Percentiles rank a stretch among this genome's conserved stretches.
These are phyloP conservation scores for Idaea aversata DNA, from an alignment of 2,888 invertebrate genomes.

Conservation along the genomic window DNA sequence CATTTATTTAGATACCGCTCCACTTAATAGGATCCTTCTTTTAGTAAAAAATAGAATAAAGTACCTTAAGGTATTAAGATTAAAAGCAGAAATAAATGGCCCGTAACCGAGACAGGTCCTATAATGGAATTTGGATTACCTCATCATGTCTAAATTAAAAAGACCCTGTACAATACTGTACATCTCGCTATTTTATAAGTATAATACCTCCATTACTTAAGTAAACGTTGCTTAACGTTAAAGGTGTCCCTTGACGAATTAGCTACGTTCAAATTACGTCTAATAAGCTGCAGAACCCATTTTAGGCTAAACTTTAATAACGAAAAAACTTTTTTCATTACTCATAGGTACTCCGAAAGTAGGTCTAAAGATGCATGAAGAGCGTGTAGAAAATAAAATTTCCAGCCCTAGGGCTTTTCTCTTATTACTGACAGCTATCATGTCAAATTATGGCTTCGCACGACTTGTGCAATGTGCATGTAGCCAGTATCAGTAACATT, in stretches of 20 bases:
- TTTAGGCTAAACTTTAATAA: no score
- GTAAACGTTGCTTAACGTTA: not conserved
- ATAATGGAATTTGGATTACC: not conserved
- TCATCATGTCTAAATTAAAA: conserved; percentile 1
- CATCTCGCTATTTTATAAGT: not conserved
- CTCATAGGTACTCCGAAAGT: no score
- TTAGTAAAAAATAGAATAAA: not conserved
- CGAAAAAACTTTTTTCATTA: no score
- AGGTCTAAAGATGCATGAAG: no score
- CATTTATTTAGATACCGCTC: not conserved
- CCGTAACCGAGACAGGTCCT: not conserved
- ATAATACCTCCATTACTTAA: not conserved
- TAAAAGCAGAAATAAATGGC: not conserved
- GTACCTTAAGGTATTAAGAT: not conserved
- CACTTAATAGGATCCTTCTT: not conserved
- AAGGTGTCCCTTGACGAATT: not conserved
- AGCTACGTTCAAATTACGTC: not conserved
- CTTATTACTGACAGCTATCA: no score
- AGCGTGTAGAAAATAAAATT: no score
- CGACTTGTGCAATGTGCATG: no score
- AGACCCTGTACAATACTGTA: not conserved
- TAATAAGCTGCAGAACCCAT: no score
- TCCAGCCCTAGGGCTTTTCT: no score
- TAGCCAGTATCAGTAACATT: no score
- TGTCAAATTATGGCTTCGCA: no score